These are phyloP conservation scores for Dysdera silvatica DNA, from an alignment of 1,140 invertebrate genomes.

Conservation along the genomic window DNA sequence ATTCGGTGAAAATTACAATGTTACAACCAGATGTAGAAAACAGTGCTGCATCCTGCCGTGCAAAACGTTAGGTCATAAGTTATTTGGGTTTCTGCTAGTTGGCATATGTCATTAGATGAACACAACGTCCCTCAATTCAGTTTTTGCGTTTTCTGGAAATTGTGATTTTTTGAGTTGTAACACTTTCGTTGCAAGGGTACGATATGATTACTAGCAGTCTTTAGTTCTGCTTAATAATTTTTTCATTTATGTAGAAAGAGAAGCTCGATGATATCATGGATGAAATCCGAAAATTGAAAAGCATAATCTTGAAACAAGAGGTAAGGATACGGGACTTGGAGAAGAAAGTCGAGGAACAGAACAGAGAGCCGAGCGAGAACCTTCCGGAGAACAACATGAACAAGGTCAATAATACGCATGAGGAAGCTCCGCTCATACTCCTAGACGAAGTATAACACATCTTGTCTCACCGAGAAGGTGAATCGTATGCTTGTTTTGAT, in stretches of 20 bases:
- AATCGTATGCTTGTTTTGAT: too few species aligned
- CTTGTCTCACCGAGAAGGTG: too few species aligned
- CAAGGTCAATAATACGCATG: constrained; percentile 24
- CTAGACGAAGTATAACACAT: constrained; percentile 25
- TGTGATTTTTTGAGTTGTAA: too few species aligned
- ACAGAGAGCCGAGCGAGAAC: neutral
- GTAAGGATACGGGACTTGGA: constrained; percentile 70
- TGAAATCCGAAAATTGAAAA: constrained; percentile 82
- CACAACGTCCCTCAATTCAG: too few species aligned
- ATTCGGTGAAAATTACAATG: too few species aligned
- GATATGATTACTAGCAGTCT: neutral
- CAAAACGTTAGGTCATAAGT: too few species aligned
- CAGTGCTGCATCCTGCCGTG: too few species aligned
- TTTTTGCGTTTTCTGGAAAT: too few species aligned
- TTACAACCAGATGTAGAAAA: too few species aligned
- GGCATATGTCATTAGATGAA: too few species aligned
- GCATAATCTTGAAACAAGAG: constrained; percentile 89
- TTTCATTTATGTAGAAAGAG: constrained; percentile 42
- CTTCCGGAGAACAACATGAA: constrained; percentile 6
- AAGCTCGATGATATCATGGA: constrained; percentile 70
- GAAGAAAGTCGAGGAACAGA: constrained; percentile 40
- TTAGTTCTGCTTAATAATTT: constrained; percentile 25
- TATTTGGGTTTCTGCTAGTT: too few species aligned
- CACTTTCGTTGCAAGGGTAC: too few species aligned
- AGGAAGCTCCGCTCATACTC: constrained; percentile 11